Conservation (phyloP, 2,888 invertebrate genomes). For the Eledone cirrhosa region DNA sequence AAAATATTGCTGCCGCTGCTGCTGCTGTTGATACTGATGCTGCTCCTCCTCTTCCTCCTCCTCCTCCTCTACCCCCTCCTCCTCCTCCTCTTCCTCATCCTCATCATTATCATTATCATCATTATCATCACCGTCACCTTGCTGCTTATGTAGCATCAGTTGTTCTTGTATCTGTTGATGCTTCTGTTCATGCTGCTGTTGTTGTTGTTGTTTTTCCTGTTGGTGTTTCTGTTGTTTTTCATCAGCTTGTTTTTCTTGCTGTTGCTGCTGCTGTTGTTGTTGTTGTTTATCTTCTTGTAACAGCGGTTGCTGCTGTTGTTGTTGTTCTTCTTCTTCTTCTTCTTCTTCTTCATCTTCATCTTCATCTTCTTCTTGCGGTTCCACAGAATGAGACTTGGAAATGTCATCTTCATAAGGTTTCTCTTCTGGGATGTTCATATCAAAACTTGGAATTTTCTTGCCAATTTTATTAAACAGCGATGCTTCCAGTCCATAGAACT, state of each 20-base stretch:
- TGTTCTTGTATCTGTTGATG: background rate
- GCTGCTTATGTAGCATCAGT: slow-evolving; percentile 24
- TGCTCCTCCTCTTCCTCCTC: no score
- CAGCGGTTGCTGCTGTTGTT: background rate
- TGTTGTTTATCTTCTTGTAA: background rate
- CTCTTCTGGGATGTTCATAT: background rate
- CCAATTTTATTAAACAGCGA: background rate
- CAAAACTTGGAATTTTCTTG: background rate
- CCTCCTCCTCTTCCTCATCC: slow-evolving; percentile 9
- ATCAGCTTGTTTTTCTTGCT: background rate
- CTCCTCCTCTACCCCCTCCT: background rate
- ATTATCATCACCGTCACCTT: slow-evolving; percentile 23
- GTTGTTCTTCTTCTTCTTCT: slow-evolving; percentile 1
- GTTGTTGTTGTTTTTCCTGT: background rate
- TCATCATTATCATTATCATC: slow-evolving; percentile 20
- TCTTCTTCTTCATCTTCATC: background rate
- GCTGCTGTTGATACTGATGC: no score
- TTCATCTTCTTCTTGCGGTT: background rate
- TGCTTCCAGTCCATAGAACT: background rate
- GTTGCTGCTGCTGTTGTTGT: no score
- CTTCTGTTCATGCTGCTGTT: slow-evolving; percentile 11
- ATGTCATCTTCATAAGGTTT: background rate
- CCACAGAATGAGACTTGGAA: background rate
- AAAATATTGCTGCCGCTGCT: no score
- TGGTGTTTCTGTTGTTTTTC: no score